These are phyloP conservation scores for Augiades crinisus DNA, from an alignment of 2,888 invertebrate species.

Conservation along the genomic window DNA sequence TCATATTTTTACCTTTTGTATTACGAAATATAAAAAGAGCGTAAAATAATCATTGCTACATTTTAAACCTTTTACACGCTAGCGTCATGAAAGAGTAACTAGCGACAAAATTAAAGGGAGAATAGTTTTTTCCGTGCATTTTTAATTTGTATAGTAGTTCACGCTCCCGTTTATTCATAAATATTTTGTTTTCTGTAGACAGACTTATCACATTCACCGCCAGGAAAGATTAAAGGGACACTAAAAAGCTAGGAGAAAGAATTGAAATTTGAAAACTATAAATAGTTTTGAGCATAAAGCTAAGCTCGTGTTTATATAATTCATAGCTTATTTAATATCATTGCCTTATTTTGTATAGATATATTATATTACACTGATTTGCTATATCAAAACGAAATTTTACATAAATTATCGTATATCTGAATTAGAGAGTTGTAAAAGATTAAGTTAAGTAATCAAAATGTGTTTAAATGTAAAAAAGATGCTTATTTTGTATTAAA, in stretches of 20 bases:
- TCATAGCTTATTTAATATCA: conserved; percentile 32
- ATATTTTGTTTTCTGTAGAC: conserved; percentile 1
- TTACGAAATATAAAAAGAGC: neutral
- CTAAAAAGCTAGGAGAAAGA: conserved; percentile 39
- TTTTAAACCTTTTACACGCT: neutral
- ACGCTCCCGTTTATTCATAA: neutral
- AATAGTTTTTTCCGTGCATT: neutral
- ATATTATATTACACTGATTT: neutral
- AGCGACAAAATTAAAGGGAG: neutral
- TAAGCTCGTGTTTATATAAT: conserved; percentile 58
- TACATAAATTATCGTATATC: neutral
- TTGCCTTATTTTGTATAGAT: neutral
- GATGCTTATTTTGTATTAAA: too few relatives aligned
- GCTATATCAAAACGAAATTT: neutral
- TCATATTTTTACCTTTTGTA: neutral
- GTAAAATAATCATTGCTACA: neutral
- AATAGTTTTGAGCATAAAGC: conserved; percentile 59
- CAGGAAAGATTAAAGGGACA: conserved; percentile 27
- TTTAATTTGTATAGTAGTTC: neutral
- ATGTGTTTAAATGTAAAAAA: too few relatives aligned
- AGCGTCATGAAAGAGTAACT: neutral
- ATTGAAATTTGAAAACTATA: conserved; percentile 35
- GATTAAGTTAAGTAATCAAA: too few relatives aligned
- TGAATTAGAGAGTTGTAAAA: too few relatives aligned
- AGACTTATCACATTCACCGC: conserved; percentile 31